Percentiles rank a stretch among this genome's conserved stretches.
Conservation (phyloP, 1,140 invertebrate species). For the Drosophila miranda region DNA sequence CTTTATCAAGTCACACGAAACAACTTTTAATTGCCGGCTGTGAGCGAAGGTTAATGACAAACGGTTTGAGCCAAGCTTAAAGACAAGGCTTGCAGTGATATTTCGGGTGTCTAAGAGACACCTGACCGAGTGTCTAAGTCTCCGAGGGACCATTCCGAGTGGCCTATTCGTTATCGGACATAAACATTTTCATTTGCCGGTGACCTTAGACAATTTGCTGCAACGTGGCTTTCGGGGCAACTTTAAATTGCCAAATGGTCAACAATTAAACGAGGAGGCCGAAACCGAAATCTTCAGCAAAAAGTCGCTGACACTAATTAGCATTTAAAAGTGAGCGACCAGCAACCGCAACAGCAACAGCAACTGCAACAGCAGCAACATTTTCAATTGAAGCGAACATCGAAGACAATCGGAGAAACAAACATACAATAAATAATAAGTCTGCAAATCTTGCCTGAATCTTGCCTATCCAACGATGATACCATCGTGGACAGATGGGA, state of each 20-base stretch:
- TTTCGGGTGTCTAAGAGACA: neutral
- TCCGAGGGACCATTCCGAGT: constrained; percentile 11
- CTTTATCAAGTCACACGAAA: constrained; percentile 5
- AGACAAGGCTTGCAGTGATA: neutral
- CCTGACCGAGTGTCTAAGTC: no score
- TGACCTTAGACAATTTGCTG: constrained; percentile 45
- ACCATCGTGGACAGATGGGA: constrained; percentile 44
- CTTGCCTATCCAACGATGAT: constrained; percentile 41
- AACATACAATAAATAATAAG: constrained; percentile 66
- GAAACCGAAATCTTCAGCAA: constrained; percentile 15
- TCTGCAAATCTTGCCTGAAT: constrained; percentile 44
- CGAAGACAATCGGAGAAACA: constrained; percentile 8
- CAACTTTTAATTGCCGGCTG: constrained; percentile 39
- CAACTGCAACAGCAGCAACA: constrained; percentile 28
- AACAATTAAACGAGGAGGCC: constrained; percentile 29
- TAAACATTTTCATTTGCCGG: constrained; percentile 43
- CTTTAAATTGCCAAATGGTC: constrained; percentile 60
- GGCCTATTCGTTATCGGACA: constrained; percentile 14
- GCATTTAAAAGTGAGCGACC: constrained; percentile 62
- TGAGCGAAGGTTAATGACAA: constrained; percentile 52
- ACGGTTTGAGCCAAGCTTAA: constrained; percentile 22
- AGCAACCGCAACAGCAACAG: constrained; percentile 18
- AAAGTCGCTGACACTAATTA: constrained; percentile 76
- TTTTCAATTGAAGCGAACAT: constrained; percentile 56
- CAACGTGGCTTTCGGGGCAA: neutral